Evolutionary conservation across 2,888 invertebrate species (phyloP), one percentile per base, ranked within the genome.

Genomic region (Tanytarsus gracilentus): DNA sequence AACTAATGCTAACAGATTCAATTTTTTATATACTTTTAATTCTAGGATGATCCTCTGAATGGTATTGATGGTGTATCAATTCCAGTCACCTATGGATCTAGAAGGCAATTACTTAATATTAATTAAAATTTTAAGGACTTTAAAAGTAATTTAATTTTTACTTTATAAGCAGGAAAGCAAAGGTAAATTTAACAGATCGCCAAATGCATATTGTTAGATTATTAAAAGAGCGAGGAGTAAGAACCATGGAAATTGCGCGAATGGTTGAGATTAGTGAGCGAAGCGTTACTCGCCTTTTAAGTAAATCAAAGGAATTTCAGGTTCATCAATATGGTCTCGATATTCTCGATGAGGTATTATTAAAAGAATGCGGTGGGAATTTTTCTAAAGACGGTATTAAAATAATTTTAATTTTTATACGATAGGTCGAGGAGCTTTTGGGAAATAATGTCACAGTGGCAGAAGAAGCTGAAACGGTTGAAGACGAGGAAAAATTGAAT

Each of bases 211-310:
- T 50, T 9, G 49, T 30, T 16, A 25, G 50, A 9, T 30, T 60
- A 7, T 18, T 60, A n/a, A 49, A 50, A 18, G 60, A 60, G 11
- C 23, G 50, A 29, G 5, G 26, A 18, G 27, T 60, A 16, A 29
- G 60, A n/a, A 60, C 60, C 14, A 60, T 60, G 60, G 60, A 60
- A 18, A 60, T 60, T 7, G 60, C 60, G 1, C 49, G 50, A 26
- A 49, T 60, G 60, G 16, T 60, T 14, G 11, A 14, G 18, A 60
- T 60, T 16, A 30, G 30, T 9, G 60, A 60, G 14, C 49, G 60
- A 6, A 26, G 26, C 11, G 60, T 60, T 4, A 60, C 60, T 7
- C 23, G 60, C 33, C 21, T 60, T 3, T 36, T 60, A 4, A 30
- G 50, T 6, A 60, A 60, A 50, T 33, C 50, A 25, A 8, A 25